Base-by-base conservation (phyloP, 2,113 vertebrate species). In the Limanda limanda region DNA sequence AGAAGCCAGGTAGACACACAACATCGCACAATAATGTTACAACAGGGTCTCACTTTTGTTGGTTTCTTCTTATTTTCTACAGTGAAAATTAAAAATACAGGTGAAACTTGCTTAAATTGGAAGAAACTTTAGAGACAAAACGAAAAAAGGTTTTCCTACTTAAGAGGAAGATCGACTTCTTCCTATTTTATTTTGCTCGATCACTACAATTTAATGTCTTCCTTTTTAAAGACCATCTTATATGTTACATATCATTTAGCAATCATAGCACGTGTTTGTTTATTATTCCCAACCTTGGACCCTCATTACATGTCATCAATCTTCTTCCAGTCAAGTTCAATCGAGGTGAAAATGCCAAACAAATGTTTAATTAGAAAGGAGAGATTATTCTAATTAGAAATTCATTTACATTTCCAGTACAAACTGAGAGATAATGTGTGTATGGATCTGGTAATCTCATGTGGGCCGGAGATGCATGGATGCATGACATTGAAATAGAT, bases 401-500 rank as follows among this genome's bases (percentile, higher is more conserved):
- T 35, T 5, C 13, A 70, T 35, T 45, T 17, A 20, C 56, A 58
- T 56, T 35, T 40, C 10, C 47, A 69, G 25, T 13, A 21, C 15
- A 52, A 64, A 63, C 20, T 54, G 48, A 6, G 11, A 20, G 17
- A 55, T 63, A 31, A 81, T 59, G 37, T 37, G 20, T 27, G 10
- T 13, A 45, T 71, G 10, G 14, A 52, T 78, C 25, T 27, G 25
- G 4, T 42, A 65, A 80, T 76, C 59, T 31, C 55, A 61, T 56
- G 65, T 64, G 24, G 61, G 59, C 77, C 56, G 54, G 56, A 25
- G 23, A 56, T 3, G n/a, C 65, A 59, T 14, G 42, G 64, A 74
- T 42, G 58, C 27, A 76, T 68, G 40, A 68, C 60, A 84, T 3
- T 61, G n/a, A 74, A 67, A 70, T n/a, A 48, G 74, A 79, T 77